phyloP scores from a whole-genome alignment of 2,888 invertebrate genomes.

The Zygaena filipendulae region DNA sequence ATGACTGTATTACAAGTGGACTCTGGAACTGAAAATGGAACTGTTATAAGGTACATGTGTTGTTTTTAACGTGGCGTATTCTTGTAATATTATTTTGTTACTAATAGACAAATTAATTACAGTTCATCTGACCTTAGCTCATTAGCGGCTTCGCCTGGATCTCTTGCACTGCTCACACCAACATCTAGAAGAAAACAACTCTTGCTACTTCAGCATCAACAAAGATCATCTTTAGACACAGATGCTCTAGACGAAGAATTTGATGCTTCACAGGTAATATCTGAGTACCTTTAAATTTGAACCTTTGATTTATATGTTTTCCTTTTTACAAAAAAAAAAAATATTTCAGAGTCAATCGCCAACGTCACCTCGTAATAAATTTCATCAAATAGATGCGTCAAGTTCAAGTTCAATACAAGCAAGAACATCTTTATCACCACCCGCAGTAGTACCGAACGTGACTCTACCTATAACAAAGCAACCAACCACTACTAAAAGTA shows the following conservation, averaged over 20 bases:
- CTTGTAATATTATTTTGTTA: conserved; percentile 1
- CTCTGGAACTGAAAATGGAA: conserved; percentile 73
- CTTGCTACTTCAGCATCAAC: conserved; percentile 83
- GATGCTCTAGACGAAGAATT: conserved; percentile 82
- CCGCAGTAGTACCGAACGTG: conserved; percentile 54
- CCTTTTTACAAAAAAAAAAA: neutral
- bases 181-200: conserved; percentile 82
- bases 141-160: conserved; percentile 63
- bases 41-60: conserved; percentile 55
- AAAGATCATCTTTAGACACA: conserved; percentile 86
- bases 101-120: conserved; percentile 14
- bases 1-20: conserved; percentile 84
- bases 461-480: conserved; percentile 57
- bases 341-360: conserved; percentile 57
- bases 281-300: conserved; percentile 1
- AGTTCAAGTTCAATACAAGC: conserved; percentile 38
- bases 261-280: conserved; percentile 69
- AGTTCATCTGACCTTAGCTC: conserved; percentile 64
- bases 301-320: conserved; percentile 1
- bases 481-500: conserved; percentile 44
- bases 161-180: conserved; percentile 76
- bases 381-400: conserved; percentile 51
- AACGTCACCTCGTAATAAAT: conserved; percentile 60
- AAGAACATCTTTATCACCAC: conserved; percentile 51
- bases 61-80: neutral